A percentile compares a stretch with the other conserved stretches of the same genome.
phyloP scores from a whole-genome alignment of 1,140 invertebrate genomes.

The Dreissena polymorpha region DNA sequence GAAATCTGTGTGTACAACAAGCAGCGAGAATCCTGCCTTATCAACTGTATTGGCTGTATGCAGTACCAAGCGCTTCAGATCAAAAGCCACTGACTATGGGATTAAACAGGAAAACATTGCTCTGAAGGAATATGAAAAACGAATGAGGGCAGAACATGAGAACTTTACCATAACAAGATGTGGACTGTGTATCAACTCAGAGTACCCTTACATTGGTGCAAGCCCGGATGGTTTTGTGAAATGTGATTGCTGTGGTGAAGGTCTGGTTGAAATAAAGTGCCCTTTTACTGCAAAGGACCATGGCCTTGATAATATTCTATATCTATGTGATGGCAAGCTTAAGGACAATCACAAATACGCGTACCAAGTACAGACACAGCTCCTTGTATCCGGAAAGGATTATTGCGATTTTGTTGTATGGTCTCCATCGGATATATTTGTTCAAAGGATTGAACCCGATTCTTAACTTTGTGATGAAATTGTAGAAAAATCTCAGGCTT shows the following conservation, averaged over 20 bases:
- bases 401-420: slow-evolving; percentile 59
- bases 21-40: slow-evolving; percentile 45
- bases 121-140: neutral
- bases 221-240: slow-evolving; percentile 44
- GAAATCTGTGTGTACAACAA: slow-evolving; percentile 40
- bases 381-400: slow-evolving; percentile 32
- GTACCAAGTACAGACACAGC: slow-evolving; percentile 57
- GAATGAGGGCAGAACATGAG: slow-evolving; percentile 27
- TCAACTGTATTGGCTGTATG: slow-evolving; percentile 47
- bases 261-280: slow-evolving; percentile 55
- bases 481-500: too few relatives aligned
- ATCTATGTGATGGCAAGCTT: slow-evolving; percentile 3
- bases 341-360: slow-evolving; percentile 33
- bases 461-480: too few relatives aligned
- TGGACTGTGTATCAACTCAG: slow-evolving; percentile 52
- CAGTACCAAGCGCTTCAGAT: slow-evolving; percentile 6
- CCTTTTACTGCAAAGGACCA: slow-evolving; percentile 47
- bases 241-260: slow-evolving; percentile 61
- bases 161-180: slow-evolving; percentile 36
- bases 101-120: slow-evolving; percentile 51
- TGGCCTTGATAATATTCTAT: neutral
- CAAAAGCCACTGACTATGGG: slow-evolving; percentile 53
- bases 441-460: too few relatives aligned
- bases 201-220: slow-evolving; percentile 56
- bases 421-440: slow-evolving; percentile 29